A percentile compares a stretch with the other conserved stretches of the same genome.
Evolutionary conservation across 2,797 vertebrate genomes (phyloP).

Genomic region (Liparis tanakae): DNA sequence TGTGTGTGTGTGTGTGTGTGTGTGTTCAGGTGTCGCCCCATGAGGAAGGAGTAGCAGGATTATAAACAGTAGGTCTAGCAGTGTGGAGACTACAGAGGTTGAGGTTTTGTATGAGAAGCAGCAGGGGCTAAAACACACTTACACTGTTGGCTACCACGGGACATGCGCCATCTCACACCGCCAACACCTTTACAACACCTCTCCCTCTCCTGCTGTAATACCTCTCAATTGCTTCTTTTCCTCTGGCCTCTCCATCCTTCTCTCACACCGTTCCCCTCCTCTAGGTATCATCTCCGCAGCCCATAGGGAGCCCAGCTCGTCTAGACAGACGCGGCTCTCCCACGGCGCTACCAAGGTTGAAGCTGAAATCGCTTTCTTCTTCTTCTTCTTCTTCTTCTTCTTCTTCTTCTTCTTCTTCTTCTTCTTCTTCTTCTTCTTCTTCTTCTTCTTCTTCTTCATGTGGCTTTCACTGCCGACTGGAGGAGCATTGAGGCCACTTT

Average conservation of each 20-base stretch:
- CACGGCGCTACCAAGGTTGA: slow-evolving; percentile 73
- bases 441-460: slow-evolving; percentile 29
- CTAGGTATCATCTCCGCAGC: slow-evolving; percentile 65
- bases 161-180: slow-evolving; percentile 58
- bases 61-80: slow-evolving; percentile 68
- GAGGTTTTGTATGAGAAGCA: slow-evolving; percentile 75
- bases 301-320: slow-evolving; percentile 72
- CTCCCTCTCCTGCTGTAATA: slow-evolving; percentile 68
- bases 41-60: slow-evolving; percentile 65
- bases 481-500: slow-evolving; percentile 45
- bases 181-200: slow-evolving; percentile 73
- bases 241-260: slow-evolving; percentile 51
- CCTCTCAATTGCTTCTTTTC: slow-evolving; percentile 66
- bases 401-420: slow-evolving; percentile 38
- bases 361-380: slow-evolving; percentile 60
- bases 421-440: slow-evolving; percentile 35
- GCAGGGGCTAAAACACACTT: slow-evolving; percentile 73
- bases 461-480: slow-evolving; percentile 30
- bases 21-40: slow-evolving; percentile 54
- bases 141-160: slow-evolving; percentile 71
- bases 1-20: slow-evolving; percentile 34
- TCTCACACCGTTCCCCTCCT: slow-evolving; percentile 64
- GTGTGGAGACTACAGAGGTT: slow-evolving; percentile 66
- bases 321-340: slow-evolving; percentile 73
- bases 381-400: slow-evolving; percentile 27